Percentiles rank a stretch among this genome's conserved stretches.
phyloP scores from a whole-genome alignment of 2,113 vertebrate species.

The Sceloporus undulatus region DNA sequence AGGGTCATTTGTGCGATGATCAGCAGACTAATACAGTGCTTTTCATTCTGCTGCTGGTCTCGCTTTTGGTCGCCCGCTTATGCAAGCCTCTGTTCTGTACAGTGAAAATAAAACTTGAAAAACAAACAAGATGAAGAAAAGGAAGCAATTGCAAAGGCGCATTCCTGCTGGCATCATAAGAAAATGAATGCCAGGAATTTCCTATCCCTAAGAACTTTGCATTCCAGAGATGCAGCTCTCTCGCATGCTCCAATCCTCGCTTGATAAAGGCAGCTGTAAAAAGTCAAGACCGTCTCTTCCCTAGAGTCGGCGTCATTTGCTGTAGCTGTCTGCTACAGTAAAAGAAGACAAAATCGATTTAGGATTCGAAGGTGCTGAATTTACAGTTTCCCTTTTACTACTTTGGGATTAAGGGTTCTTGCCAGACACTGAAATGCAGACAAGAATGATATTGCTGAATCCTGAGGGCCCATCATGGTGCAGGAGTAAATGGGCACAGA shows the following conservation, averaged over 20 bases:
- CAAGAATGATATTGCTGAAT: neutral
- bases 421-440: neutral
- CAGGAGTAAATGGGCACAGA: neutral
- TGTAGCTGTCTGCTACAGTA: neutral
- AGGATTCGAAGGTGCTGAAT: constrained; percentile 21
- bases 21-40: constrained; percentile 47
- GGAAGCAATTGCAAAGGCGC: constrained; percentile 51
- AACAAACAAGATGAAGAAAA: constrained; percentile 25
- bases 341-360: constrained; percentile 9
- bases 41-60: constrained; percentile 51
- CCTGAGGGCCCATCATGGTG: fast-evolving
- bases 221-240: constrained; percentile 47
- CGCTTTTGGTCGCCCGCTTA: neutral
- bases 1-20: constrained; percentile 50
- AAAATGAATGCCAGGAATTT: constrained; percentile 72
- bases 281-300: neutral
- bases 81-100: constrained; percentile 9
- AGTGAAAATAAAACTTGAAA: constrained; percentile 24
- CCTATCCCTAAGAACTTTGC: constrained; percentile 58
- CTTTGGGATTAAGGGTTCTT: fast-evolving
- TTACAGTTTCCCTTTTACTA: neutral
- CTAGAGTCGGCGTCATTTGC: neutral
- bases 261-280: neutral
- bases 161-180: constrained; percentile 24
- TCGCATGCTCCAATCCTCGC: constrained; percentile 22